phyloP scores from a whole-genome alignment of 2,888 invertebrate species.

The Lithophane socia region DNA sequence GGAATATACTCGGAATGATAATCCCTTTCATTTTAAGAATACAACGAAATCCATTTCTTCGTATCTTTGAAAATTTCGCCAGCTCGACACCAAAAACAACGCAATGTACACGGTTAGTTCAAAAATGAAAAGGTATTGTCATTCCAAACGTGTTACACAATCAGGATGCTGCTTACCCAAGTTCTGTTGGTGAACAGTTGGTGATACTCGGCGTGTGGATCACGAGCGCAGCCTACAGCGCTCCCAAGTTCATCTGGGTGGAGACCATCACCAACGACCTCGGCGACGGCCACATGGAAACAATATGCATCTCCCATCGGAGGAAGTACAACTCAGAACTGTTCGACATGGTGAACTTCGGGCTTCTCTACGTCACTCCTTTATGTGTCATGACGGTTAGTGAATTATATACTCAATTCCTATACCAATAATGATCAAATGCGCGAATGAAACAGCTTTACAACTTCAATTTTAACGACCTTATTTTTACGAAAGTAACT shows the following conservation, averaged over 20 bases:
- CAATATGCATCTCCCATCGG: constrained; percentile 94
- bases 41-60: not conserved
- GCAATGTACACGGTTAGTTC: not conserved
- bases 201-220: constrained; percentile 96
- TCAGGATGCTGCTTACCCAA: not conserved
- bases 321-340: constrained; percentile 94
- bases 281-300: constrained; percentile 91
- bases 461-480: constrained; percentile 4
- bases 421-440: constrained; percentile 6
- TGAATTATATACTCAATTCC: constrained; percentile 44
- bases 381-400: constrained; percentile 94
- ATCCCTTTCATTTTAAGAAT: not conserved
- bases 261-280: constrained; percentile 93
- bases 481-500: constrained; percentile 19
- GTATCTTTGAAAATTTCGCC: no score
- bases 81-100: not conserved
- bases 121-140: not conserved
- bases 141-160: not conserved
- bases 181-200: constrained; percentile 85
- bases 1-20: not conserved
- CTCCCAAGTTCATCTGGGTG: constrained; percentile 96
- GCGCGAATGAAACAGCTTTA: not conserved
- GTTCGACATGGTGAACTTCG: constrained; percentile 95
- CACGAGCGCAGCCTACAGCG: constrained; percentile 95
- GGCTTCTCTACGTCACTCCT: constrained; percentile 95